Conservation (phyloP, 1,140 invertebrate genomes). For the Vollenhovia emeryi region DNA sequence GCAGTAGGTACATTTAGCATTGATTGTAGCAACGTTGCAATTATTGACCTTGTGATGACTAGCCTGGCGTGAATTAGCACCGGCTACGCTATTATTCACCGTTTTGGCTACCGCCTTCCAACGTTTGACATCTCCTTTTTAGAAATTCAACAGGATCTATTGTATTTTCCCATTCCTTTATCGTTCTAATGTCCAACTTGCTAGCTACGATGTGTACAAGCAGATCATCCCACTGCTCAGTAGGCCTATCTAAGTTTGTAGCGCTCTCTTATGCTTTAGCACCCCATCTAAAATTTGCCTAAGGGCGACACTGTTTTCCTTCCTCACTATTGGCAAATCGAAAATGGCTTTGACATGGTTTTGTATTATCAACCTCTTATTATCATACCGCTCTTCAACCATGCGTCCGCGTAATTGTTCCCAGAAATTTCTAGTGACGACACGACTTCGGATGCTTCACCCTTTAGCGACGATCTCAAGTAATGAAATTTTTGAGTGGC, state of each 20-base stretch:
- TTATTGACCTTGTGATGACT: not conserved
- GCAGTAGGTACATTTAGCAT: not conserved
- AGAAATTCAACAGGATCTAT: not conserved
- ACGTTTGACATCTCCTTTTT: not conserved
- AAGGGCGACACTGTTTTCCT: slow-evolving; percentile 19
- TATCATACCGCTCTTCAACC: slow-evolving; percentile 49
- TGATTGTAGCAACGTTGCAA: not conserved
- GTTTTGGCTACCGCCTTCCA: not conserved
- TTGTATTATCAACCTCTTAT: slow-evolving; percentile 31
- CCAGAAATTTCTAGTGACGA: slow-evolving; percentile 40
- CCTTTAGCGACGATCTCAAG: slow-evolving; percentile 50
- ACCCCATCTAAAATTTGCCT: not conserved
- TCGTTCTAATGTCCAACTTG: not conserved
- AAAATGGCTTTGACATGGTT: slow-evolving; percentile 37
- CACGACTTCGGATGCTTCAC: slow-evolving; percentile 48
- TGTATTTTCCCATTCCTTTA: not conserved
- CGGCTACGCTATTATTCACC: not conserved
- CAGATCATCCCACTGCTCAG: not conserved
- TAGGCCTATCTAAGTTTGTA: not conserved
- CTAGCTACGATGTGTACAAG: not conserved
- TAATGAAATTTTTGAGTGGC: slow-evolving; percentile 65
- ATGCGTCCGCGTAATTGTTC: slow-evolving; percentile 57
- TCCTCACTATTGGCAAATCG: slow-evolving; percentile 19
- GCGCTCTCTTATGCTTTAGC: not conserved
- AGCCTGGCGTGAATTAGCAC: not conserved